phyloP scores from a whole-genome alignment of 1,140 invertebrate species.

The Rhagoletis zephyria region DNA sequence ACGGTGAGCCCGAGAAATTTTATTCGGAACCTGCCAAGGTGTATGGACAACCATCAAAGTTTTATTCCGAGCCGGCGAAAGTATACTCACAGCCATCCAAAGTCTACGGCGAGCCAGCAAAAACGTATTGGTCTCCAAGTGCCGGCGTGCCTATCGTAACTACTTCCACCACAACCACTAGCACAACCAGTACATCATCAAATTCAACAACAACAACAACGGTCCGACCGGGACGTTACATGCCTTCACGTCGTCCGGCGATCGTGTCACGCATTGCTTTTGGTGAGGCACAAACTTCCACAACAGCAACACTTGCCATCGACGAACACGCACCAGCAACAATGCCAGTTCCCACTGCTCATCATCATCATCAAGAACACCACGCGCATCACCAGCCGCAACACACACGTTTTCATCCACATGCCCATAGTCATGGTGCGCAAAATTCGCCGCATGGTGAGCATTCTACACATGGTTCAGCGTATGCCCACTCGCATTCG shows the following conservation, averaged over 20 bases:
- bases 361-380: slow-evolving; percentile 63
- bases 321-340: slow-evolving; percentile 51
- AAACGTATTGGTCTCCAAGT: slow-evolving; percentile 72
- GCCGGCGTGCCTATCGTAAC: slow-evolving; percentile 54
- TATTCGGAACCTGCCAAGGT: slow-evolving; percentile 79
- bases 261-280: slow-evolving; percentile 73
- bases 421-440: slow-evolving; percentile 37
- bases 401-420: slow-evolving; percentile 34
- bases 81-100: slow-evolving; percentile 75
- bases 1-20: slow-evolving; percentile 79
- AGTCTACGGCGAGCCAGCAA: slow-evolving; percentile 75
- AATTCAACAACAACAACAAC: slow-evolving; percentile 37
- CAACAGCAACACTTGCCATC: slow-evolving; percentile 60
- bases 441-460: neutral
- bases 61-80: slow-evolving; percentile 76
- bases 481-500: neutral
- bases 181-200: slow-evolving; percentile 50
- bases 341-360: slow-evolving; percentile 58
- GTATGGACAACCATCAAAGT: slow-evolving; percentile 76
- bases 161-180: slow-evolving; percentile 32
- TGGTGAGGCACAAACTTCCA: slow-evolving; percentile 69
- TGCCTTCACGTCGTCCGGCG: slow-evolving; percentile 68
- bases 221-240: slow-evolving; percentile 1
- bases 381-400: slow-evolving; percentile 21
- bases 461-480: neutral